These are phyloP conservation scores for Mus spicilegus DNA, from an alignment of 2,113 vertebrate genomes.

Conservation along the genomic window DNA sequence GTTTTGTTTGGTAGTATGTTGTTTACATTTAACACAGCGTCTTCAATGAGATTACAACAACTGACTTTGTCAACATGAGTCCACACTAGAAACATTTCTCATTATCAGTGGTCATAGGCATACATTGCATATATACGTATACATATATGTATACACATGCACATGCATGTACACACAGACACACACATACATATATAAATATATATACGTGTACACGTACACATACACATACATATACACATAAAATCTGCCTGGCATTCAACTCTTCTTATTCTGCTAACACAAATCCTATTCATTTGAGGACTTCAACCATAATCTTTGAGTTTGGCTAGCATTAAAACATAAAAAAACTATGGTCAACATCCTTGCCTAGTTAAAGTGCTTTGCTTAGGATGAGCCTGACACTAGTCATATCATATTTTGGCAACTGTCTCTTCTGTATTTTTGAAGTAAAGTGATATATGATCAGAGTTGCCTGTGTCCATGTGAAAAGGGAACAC, in stretches of 20 bases:
- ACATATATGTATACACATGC: neutral
- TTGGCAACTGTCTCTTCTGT: neutral
- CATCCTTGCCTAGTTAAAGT: neutral
- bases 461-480: neutral
- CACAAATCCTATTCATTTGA: neutral
- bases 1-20: slow-evolving; percentile 16
- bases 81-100: neutral
- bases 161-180: neutral
- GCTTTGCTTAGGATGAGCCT: neutral
- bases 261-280: neutral
- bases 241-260: neutral
- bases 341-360: neutral
- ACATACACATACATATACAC: neutral
- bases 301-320: neutral
- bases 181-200: no score
- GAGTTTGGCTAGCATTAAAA: neutral
- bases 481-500: neutral
- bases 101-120: neutral
- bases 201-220: neutral
- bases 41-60: neutral
- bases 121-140: neutral
- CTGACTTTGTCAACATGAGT: neutral
- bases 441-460: slow-evolving; percentile 28
- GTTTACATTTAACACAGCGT: neutral
- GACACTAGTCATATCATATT: neutral